Evolutionary conservation across 1,140 invertebrate species (phyloP), one percentile per base, ranked within the genome.

Genomic region (Orius insidiosus): DNA sequence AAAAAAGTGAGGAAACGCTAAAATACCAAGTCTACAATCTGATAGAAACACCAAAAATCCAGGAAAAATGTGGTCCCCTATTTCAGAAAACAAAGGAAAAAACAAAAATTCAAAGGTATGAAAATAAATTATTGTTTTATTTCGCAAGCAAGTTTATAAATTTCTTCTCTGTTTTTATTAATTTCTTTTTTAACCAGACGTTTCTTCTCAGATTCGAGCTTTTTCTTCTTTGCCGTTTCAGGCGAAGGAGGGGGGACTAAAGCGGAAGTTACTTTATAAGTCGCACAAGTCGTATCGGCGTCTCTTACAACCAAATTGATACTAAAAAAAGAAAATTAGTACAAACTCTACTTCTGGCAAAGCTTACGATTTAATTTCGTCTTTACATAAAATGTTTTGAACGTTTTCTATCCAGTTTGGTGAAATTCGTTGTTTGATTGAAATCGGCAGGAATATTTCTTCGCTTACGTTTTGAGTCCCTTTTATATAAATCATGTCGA

Each of bases 301-400:
- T 59, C 58, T 53, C 63, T 63, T 16, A 67, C 59, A 41, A 62
- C 61, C 18, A 68, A 55, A 40, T 57, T 62, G 15, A 68, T 50
- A 44, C 65, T 68, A 51, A 43, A 56, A 56, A 19, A 16, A 52
- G 19, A 45, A 41, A 37, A 24, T 15, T 15, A 6, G 15, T 18
- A 14, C 6, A 35, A 32, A 47, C 24, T 41, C 13, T 30, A n/a
- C 15, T 39, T 15, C 24, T 18, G 8, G 31, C 5, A 15, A 35
- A 11, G 5, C 41, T 33, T 24, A 33, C 14, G 11, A 24, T 16
- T 38, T 35, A 13, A 24, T 31, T 30, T 45, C 44, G 15, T 33
- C 36, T 14, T 39, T n/a, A 31, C 43, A 45, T 31, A 43, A 11
- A 43, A 10, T 31, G 9, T 42, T 42, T 30, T 51, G 47, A 10